Evolutionary conservation across 1,140 invertebrate genomes (phyloP), one percentile per base, ranked within the genome.

Genomic region (Drosophila navojoa): DNA sequence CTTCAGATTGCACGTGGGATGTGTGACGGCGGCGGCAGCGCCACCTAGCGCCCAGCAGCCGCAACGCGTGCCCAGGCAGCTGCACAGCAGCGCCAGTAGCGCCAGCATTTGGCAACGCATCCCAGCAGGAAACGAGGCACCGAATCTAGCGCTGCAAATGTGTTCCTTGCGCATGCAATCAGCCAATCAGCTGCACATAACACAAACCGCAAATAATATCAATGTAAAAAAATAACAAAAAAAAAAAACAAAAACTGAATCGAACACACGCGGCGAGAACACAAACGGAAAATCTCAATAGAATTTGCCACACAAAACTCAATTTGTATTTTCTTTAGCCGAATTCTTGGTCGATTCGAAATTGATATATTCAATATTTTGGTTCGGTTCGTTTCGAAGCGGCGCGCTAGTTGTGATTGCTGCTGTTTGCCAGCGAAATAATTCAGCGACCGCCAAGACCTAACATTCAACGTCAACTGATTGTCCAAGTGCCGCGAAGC

Each of bases 381-480:
- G n/a, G 6, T 38, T 38, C 35, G 35, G n/a, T n/a, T n/a, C n/a
- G n/a, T n/a, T 38, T 38, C 10, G 35, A 38, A 11, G 11, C 35
- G 35, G 42, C 42, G 42, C 42, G 42, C 6, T 5, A 16, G n/a
- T 45, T 45, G 16, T 16, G 42, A 15, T 45, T 45, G 42, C n/a
- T 45, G 42, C n/a, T 16, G 35, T 38, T 11, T 38, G 15, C 58
- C 54, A 81, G 82, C 84, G 79, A 62, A 62, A 49, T 71, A 47
- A 69, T 76, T 70, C 50, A 82, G 60, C 86, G 79, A 90, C 86
- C 86, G 86, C 71, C 69, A 86, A 90, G 86, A 86, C 86, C 86
- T 72, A 87, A 90, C 81, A 86, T 87, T 90, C 86, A 90, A 86
- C 87, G 81, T 82, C 79, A 90, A 90, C 86, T 90, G 86, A 90